Evolutionary conservation across 2,113 vertebrate genomes (phyloP).

Genomic region (Cacatua alba): DNA sequence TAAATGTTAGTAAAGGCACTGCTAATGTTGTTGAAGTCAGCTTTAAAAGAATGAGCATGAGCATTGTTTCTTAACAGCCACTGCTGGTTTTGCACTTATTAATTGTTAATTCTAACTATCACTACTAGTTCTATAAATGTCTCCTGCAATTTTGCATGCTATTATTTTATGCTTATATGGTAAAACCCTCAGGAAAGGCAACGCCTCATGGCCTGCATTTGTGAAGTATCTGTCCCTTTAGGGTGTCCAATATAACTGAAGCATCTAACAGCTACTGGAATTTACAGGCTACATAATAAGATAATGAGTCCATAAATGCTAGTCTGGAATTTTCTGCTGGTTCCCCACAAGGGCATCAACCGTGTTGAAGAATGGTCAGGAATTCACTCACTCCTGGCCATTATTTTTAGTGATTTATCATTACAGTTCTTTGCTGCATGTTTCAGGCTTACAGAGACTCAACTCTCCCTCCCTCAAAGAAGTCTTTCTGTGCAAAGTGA

Average conservation of each 20-base stretch:
- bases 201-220: not conserved
- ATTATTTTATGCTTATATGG: not conserved
- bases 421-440: not conserved
- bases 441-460: not conserved
- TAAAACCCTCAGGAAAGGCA: not conserved
- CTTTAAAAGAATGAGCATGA: not conserved
- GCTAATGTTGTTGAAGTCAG: not conserved
- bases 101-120: not conserved
- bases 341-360: not conserved
- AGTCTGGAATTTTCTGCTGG: not conserved
- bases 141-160: not conserved
- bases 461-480: not conserved
- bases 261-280: not conserved
- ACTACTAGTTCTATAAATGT: not conserved
- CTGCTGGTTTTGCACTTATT: not conserved
- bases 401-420: not conserved
- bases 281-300: not conserved
- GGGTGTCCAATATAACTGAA: not conserved
- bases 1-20: not conserved
- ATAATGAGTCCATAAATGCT: not conserved
- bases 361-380: rapidly evolving
- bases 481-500: not conserved
- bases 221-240: not conserved
- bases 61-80: not conserved
- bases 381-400: not conserved